Percentiles rank a stretch among this genome's conserved stretches.
Conservation (phyloP, 2,797 vertebrate species). For the Discoglossus pictus region DNA sequence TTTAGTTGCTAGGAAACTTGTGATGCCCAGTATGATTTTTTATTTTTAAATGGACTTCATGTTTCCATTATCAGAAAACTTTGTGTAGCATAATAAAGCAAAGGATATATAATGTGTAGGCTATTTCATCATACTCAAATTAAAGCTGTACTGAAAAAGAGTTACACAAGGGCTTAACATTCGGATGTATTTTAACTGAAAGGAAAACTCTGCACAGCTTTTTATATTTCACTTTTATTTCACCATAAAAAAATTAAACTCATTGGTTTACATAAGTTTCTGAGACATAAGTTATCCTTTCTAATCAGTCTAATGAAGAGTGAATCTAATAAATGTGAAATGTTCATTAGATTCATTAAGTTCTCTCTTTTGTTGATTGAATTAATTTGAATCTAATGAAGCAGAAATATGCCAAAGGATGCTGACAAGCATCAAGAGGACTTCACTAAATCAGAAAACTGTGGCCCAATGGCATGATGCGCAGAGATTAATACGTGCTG, state of each 20-base stretch:
- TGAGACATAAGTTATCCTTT: slow-evolving; percentile 1
- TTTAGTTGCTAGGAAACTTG: too few relatives aligned
- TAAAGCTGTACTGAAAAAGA: too few relatives aligned
- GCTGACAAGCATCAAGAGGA: slow-evolving; percentile 16
- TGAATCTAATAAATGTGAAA: slow-evolving; percentile 28
- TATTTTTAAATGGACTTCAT: too few relatives aligned
- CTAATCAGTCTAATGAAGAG: slow-evolving; percentile 34
- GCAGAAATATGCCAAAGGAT: slow-evolving; percentile 32
- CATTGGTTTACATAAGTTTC: slow-evolving; percentile 4
- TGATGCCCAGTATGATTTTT: too few relatives aligned
- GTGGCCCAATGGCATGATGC: neutral
- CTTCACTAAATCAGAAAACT: slow-evolving; percentile 11
- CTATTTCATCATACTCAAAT: too few relatives aligned
- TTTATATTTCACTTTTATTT: neutral
- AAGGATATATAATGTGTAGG: too few relatives aligned
- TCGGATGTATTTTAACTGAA: too few relatives aligned
- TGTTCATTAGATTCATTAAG: slow-evolving; percentile 31
- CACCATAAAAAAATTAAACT: slow-evolving; percentile 6
- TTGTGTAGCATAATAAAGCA: too few relatives aligned
- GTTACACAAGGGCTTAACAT: too few relatives aligned
- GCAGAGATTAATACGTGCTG: neutral
- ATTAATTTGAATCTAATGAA: slow-evolving; percentile 42
- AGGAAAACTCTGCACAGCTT: too few relatives aligned
- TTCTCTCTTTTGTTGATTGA: slow-evolving; percentile 35
- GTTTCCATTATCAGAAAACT: too few relatives aligned